phyloP scores from a whole-genome alignment of 2,888 invertebrate genomes.

The Callyntrura sp. region DNA sequence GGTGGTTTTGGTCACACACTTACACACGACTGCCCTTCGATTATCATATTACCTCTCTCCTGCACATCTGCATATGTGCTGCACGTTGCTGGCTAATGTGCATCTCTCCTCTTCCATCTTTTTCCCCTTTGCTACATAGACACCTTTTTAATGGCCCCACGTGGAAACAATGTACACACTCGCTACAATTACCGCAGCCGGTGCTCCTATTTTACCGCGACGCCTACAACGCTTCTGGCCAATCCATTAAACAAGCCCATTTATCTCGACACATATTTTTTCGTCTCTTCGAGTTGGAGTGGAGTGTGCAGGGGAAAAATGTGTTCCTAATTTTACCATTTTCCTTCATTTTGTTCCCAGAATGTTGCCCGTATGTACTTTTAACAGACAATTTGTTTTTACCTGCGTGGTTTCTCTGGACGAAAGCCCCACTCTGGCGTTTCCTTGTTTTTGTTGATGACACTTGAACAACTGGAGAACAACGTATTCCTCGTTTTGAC shows the following conservation, averaged over 20 bases:
- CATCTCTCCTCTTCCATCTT: not conserved
- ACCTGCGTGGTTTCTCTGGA: not conserved
- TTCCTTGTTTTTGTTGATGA: not conserved
- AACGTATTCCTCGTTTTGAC: not conserved
- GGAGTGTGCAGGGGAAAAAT: not conserved
- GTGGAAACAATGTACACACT: slow-evolving; percentile 32
- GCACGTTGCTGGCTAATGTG: not conserved
- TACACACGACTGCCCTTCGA: not conserved
- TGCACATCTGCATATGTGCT: slow-evolving; percentile 43
- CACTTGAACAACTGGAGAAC: not conserved
- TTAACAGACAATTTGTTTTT: not conserved
- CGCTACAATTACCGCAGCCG: slow-evolving; percentile 34
- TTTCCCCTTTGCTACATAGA: not conserved
- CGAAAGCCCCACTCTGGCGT: too few species aligned
- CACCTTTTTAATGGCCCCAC: slow-evolving; percentile 13
- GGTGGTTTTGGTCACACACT: slow-evolving; percentile 23
- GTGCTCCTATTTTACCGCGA: slow-evolving; percentile 24
- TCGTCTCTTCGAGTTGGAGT: too few species aligned
- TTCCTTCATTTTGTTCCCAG: not conserved
- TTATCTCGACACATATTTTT: not conserved
- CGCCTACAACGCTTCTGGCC: slow-evolving; percentile 28
- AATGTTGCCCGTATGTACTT: not conserved
- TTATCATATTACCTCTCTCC: not conserved
- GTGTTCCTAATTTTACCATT: too few species aligned
- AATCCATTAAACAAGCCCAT: not conserved